These are phyloP conservation scores for Gobio occitaniae DNA, from an alignment of 2,797 vertebrate genomes.

Conservation along the genomic window DNA sequence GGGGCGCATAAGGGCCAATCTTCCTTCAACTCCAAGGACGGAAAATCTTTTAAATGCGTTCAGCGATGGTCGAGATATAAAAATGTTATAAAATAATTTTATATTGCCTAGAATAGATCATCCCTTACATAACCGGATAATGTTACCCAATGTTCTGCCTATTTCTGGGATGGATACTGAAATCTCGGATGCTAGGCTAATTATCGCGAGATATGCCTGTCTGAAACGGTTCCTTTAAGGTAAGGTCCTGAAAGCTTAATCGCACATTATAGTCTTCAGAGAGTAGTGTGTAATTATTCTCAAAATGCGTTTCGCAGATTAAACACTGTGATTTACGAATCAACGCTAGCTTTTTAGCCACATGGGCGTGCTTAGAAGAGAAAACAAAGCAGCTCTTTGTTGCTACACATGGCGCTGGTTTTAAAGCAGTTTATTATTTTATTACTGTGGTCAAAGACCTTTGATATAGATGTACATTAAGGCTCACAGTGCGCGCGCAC, in stretches of 20 bases:
- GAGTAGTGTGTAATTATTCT: neutral
- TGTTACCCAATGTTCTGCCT: neutral
- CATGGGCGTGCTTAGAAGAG: neutral
- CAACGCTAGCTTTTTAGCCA: neutral
- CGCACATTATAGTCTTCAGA: neutral
- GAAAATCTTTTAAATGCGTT: neutral
- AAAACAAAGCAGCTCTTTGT: neutral
- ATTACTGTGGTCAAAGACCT: constrained; percentile 7
- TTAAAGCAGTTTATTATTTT: neutral
- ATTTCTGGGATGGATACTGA: too few species aligned
- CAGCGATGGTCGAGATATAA: neutral
- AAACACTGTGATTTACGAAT: neutral
- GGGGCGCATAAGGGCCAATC: neutral
- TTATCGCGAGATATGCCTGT: constrained; percentile 71
- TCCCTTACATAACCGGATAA: too few species aligned
- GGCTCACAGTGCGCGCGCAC: neutral
- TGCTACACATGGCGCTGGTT: neutral
- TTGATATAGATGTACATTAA: neutral
- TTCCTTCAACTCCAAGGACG: neutral
- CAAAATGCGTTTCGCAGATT: too few species aligned
- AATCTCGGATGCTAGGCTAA: neutral
- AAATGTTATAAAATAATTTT: too few species aligned
- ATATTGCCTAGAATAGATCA: too few species aligned
- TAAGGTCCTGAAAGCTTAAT: constrained; percentile 81
- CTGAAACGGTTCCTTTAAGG: constrained; percentile 56